A percentile compares a stretch with the other conserved stretches of the same genome.
Evolutionary conservation across 2,888 invertebrate genomes (phyloP).

Genomic region (Spialia ferax): DNA sequence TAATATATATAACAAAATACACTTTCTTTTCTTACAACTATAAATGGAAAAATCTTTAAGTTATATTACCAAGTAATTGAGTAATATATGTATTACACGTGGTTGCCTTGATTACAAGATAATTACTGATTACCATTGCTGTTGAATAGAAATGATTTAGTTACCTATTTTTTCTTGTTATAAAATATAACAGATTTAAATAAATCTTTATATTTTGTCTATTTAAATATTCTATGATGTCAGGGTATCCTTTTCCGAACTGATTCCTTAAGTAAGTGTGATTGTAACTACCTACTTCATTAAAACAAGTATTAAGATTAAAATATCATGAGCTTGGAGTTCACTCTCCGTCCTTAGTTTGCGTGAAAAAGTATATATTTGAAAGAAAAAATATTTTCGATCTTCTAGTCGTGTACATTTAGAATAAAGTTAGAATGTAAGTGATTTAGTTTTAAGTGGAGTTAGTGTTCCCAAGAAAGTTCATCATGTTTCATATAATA

Average conservation of each 20-base stretch:
- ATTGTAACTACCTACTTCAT: slow-evolving; percentile 28
- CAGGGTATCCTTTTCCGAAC: slow-evolving; percentile 30
- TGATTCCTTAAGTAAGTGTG: slow-evolving; percentile 22
- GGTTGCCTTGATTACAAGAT: neutral
- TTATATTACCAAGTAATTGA: too few relatives aligned
- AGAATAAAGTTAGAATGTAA: slow-evolving; percentile 53
- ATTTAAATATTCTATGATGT: slow-evolving; percentile 14
- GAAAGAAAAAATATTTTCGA: slow-evolving; percentile 56
- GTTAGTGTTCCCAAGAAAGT: slow-evolving; percentile 45
- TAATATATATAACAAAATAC: neutral
- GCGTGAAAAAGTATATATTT: slow-evolving; percentile 52
- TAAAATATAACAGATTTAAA: neutral
- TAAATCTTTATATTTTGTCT: neutral
- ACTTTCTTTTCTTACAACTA: neutral
- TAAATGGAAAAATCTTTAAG: too few relatives aligned
- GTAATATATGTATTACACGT: too few relatives aligned
- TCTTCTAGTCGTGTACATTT: slow-evolving; percentile 76
- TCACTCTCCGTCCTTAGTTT: slow-evolving; percentile 66
- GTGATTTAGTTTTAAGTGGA: slow-evolving; percentile 51
- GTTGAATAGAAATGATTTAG: neutral
- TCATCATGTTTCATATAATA: slow-evolving; percentile 20
- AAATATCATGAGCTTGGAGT: slow-evolving; percentile 65
- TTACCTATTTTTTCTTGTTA: neutral
- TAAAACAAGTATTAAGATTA: slow-evolving; percentile 41
- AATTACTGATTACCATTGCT: too few relatives aligned